Evolutionary conservation across 2,113 vertebrate species (phyloP), one percentile per base, ranked within the genome.

Genomic region (Cyphomyrus plagiostoma): DNA sequence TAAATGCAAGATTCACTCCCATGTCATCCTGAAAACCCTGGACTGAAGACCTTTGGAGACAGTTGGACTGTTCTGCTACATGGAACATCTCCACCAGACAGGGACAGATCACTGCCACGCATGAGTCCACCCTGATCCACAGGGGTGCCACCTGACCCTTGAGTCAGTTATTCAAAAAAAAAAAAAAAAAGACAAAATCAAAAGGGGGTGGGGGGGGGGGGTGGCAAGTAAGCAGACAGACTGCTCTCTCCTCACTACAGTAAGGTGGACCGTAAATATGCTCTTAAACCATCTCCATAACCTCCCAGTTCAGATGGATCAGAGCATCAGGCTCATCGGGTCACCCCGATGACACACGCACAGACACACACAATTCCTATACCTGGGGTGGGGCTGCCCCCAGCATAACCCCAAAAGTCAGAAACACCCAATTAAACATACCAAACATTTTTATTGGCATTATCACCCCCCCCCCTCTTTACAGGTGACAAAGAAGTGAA

Each of bases 361-460:
- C 70, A 77, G n/a, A 50, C 17, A 87, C 23, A 86, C 3, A 35
- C 46, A 15, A 5, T 17, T 50, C 3, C 10, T 70, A 26, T 30
- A 70, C 10, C 3, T 4, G 62, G 26, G n/a, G 10, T 30, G 26
- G 26, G 62, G 10, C 26, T 30, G n/a, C 62, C 62, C 62, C n/a
- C n/a, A 66, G 10, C n/a, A 2, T 1, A 66, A 66, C 56, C 23
- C 56, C 21, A 3, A 9, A 62, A 62, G 56, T 62, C 56, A 62
- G 10, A 5, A 70, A 30, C 62, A 70, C 26, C 62, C 62, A 30
- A 26, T 70, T 70, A 70, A 70, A 70, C n/a, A 70, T 70, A 70
- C 62, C 62, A 70, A 70, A 70, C 62, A 70, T 70, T 70, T 70
- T 70, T 70, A 70, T 70, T 70, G 62, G n/a, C 62, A 66, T 66